phyloP scores from a whole-genome alignment of 2,113 vertebrate species.

The Scophthalmus maximus region DNA sequence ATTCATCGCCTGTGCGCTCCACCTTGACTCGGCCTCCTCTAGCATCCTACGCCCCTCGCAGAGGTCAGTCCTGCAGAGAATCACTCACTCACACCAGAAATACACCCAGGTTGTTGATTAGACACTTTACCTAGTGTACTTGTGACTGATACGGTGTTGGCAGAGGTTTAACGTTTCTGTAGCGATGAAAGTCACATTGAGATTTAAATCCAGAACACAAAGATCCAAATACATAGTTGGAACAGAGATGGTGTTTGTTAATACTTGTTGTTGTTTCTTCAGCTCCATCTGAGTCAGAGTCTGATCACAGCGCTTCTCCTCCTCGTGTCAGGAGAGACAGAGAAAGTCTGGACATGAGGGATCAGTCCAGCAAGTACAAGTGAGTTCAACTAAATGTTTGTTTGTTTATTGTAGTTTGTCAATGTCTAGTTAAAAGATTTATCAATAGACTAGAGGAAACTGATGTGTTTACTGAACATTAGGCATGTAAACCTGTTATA shows the following conservation, averaged over 20 bases:
- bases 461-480: too few relatives aligned
- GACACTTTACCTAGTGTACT: too few relatives aligned
- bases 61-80: constrained; percentile 70
- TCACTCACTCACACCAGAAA: background rate
- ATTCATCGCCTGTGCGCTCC: constrained; percentile 77
- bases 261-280: constrained; percentile 24
- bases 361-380: constrained; percentile 76
- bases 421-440: too few relatives aligned
- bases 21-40: constrained; percentile 67
- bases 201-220: background rate
- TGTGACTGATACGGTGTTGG: too few relatives aligned
- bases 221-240: too few relatives aligned
- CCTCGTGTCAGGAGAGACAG: constrained; percentile 56
- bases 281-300: constrained; percentile 80
- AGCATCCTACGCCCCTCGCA: constrained; percentile 60
- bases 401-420: too few relatives aligned
- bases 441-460: too few relatives aligned
- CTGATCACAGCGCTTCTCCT: constrained; percentile 79
- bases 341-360: constrained; percentile 57
- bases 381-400: too few relatives aligned
- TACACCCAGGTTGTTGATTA: background rate
- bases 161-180: background rate
- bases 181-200: background rate
- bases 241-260: background rate
- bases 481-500: too few relatives aligned